Conservation (phyloP, 2,113 vertebrate species). For the Baryphthengus martii region DNA sequence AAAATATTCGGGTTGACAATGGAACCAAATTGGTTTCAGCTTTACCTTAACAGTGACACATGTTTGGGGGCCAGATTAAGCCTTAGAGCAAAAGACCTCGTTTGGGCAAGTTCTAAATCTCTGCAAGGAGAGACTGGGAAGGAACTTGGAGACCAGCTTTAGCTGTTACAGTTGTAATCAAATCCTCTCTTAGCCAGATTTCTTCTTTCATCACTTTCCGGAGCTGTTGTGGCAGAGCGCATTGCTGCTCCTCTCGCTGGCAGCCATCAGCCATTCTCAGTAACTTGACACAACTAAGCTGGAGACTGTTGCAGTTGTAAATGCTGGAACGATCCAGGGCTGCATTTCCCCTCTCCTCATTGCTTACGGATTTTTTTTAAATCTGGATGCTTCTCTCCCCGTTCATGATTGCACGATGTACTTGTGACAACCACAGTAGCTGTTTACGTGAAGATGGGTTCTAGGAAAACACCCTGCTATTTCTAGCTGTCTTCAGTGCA, state of each 20-base stretch:
- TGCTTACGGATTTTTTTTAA: background rate
- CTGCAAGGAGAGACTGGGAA: background rate
- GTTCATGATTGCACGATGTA: background rate
- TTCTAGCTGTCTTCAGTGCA: background rate
- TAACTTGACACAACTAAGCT: constrained; percentile 22
- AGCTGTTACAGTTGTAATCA: constrained; percentile 28
- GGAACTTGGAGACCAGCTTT: background rate
- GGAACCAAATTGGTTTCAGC: background rate
- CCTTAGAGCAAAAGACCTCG: background rate
- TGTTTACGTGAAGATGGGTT: constrained; percentile 11
- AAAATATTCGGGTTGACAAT: background rate
- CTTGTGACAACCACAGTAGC: background rate
- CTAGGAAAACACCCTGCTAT: constrained; percentile 1
- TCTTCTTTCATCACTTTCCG: constrained; percentile 51
- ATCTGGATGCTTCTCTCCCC: background rate
- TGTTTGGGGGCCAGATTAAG: background rate
- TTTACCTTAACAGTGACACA: background rate
- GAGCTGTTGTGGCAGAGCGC: background rate
- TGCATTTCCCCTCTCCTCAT: background rate
- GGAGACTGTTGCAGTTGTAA: constrained; percentile 3
- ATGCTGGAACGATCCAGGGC: background rate
- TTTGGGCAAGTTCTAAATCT: background rate
- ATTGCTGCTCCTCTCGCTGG: constrained; percentile 15
- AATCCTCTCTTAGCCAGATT: constrained; percentile 40
- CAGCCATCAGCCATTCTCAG: constrained; percentile 17